Conservation (phyloP, 2,113 vertebrate species). For the Prunella himalayana region DNA sequence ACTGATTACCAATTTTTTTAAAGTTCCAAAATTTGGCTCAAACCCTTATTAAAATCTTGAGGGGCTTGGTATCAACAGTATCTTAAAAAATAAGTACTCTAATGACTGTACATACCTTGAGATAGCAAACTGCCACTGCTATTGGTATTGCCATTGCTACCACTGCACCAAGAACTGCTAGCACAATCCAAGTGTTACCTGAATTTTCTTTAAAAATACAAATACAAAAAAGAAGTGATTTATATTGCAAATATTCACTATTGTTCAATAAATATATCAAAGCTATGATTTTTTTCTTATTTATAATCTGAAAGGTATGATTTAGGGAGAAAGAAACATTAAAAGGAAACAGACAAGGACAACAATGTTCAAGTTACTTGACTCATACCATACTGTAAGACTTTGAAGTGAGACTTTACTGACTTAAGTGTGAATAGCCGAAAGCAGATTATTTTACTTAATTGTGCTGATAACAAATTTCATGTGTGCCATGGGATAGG, state of each 20-base stretch:
- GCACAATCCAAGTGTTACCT: rapidly evolving
- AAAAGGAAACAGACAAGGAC: background rate
- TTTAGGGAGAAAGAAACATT: background rate
- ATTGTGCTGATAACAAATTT: background rate
- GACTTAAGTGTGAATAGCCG: background rate
- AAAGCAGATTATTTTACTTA: background rate
- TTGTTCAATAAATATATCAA: background rate
- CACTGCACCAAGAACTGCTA: rapidly evolving
- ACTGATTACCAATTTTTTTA: background rate
- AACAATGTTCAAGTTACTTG: background rate
- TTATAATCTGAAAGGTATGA: background rate
- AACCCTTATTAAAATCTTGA: background rate
- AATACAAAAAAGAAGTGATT: background rate
- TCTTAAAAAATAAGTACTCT: background rate
- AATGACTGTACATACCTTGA: background rate
- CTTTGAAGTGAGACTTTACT: background rate
- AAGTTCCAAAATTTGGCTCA: background rate
- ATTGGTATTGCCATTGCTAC: rapidly evolving
- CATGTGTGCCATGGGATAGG: background rate
- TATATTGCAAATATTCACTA: background rate
- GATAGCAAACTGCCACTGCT: rapidly evolving
- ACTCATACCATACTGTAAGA: background rate
- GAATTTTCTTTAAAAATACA: background rate
- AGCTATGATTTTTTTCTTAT: background rate
- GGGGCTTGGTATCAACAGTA: background rate